Base-by-base conservation (phyloP, 2,888 invertebrate species). In the Chymomyza caudatula region DNA sequence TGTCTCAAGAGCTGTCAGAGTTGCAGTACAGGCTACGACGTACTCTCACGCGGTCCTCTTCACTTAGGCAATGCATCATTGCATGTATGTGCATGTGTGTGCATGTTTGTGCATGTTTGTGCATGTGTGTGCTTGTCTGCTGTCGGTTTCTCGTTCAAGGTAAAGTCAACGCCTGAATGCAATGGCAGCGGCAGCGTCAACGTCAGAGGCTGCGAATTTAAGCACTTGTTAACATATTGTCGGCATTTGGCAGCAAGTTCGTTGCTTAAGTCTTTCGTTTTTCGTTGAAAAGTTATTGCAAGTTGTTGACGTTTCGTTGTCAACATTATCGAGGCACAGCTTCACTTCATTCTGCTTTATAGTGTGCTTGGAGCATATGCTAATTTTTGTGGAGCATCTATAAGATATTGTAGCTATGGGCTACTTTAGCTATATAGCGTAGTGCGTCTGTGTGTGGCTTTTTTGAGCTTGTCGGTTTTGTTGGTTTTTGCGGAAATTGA, bases 181-280 rank as follows among this genome's bases (percentile, higher is more conserved):
- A 71, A 63, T 78, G 75, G 29, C 77, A 77, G 83, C 8, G 47
- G n/a, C n/a, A n/a, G n/a, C n/a, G n/a, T n/a, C n/a, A n/a, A n/a
- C n/a, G n/a, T n/a, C n/a, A n/a, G n/a, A n/a, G n/a, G n/a, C n/a
- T n/a, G n/a, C n/a, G 54, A 57, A 62, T 53, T 85, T 86, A 87
- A 86, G 81, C 79, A 81, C 87, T 86, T 86, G 86, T 86, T 86
- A 86, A 87, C 86, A 86, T 81, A 85, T 73, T 79, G 85, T 85
- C 81, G 85, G 86, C 85, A 85, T 78, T 84, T 81, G 74, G 67
- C 56, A 51, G 25, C 63, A 60, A 70, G 76, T 74, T 73, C 65
- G 78, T 73, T 73, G 79, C 74, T 77, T 77, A 74, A 79, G 76
- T 79, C 79, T 71, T 79, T 76, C 71, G 74, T 70, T 75, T 70